Evolutionary conservation across 2,797 vertebrate species (phyloP).

Genomic region (Setipinna tenuifilis): DNA sequence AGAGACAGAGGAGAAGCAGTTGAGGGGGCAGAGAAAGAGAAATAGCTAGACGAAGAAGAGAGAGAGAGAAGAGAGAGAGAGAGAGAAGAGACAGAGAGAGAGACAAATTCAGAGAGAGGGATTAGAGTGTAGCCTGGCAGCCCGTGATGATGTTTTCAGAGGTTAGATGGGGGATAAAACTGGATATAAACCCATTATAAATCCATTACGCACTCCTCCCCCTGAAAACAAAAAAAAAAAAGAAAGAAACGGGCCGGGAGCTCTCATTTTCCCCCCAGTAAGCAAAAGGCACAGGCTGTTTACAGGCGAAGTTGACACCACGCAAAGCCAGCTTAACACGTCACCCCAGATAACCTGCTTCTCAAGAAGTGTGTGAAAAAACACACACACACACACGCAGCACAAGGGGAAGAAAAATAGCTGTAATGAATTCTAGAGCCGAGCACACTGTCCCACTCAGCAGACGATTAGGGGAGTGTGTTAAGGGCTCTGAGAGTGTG

Average conservation of each 20-base stretch:
- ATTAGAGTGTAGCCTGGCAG: constrained; percentile 9
- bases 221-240: too few relatives aligned
- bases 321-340: constrained; percentile 17
- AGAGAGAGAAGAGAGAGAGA: neutral
- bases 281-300: neutral
- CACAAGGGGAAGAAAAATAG: neutral
- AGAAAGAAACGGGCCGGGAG: neutral
- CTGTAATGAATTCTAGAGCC: neutral
- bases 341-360: constrained; percentile 19
- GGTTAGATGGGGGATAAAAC: constrained; percentile 19
- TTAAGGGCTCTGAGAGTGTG: neutral
- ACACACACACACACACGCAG: neutral
- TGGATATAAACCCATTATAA: constrained; percentile 18
- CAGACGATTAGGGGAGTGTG: neutral
- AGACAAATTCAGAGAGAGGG: constrained; percentile 22
- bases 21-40: neutral
- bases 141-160: constrained; percentile 9
- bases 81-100: neutral
- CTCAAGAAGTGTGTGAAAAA: constrained; percentile 40
- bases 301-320: neutral
- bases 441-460: neutral
- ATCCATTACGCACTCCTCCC: neutral
- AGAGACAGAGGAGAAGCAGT: neutral
- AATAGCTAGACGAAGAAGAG: neutral
- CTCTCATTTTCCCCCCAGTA: neutral